These are phyloP conservation scores for Limnothrissa miodon DNA, from an alignment of 2,113 vertebrate species.

Conservation along the genomic window DNA sequence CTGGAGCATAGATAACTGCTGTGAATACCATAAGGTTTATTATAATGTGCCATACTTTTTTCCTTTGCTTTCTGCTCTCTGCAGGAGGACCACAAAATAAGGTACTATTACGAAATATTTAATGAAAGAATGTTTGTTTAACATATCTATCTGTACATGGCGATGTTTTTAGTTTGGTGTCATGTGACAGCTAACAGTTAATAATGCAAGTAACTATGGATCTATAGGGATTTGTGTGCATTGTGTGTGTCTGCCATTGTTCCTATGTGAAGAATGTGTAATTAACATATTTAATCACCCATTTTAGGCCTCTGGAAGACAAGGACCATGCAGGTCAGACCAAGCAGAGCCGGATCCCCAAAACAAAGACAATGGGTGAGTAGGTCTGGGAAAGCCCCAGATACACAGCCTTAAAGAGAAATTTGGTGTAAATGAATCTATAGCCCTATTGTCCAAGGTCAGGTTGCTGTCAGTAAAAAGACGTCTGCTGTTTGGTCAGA, in stretches of 20 bases:
- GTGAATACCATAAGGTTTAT: too few species aligned
- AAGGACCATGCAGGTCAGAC: neutral
- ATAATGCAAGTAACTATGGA: neutral
- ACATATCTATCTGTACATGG: neutral
- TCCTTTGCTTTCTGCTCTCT: neutral
- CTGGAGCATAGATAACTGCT: neutral
- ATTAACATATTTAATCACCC: neutral
- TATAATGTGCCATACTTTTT: neutral
- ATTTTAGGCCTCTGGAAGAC: neutral
- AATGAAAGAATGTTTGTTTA: neutral
- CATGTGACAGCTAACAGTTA: neutral
- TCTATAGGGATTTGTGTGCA: neutral
- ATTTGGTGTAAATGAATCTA: too few species aligned
- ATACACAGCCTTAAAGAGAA: neutral
- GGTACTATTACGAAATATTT: neutral
- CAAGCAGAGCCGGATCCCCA: neutral
- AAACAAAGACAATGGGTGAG: conserved; percentile 4
- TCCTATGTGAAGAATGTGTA: conserved; percentile 7
- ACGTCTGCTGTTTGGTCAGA: too few species aligned
- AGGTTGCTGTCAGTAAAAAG: too few species aligned
- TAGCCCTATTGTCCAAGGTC: too few species aligned
- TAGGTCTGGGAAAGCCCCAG: neutral
- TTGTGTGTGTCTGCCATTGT: neutral
- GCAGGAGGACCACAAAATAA: neutral
- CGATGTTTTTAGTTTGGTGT: neutral